Conservation (phyloP, 2,797 vertebrate species). For the Acanthurus leucopareius region DNA sequence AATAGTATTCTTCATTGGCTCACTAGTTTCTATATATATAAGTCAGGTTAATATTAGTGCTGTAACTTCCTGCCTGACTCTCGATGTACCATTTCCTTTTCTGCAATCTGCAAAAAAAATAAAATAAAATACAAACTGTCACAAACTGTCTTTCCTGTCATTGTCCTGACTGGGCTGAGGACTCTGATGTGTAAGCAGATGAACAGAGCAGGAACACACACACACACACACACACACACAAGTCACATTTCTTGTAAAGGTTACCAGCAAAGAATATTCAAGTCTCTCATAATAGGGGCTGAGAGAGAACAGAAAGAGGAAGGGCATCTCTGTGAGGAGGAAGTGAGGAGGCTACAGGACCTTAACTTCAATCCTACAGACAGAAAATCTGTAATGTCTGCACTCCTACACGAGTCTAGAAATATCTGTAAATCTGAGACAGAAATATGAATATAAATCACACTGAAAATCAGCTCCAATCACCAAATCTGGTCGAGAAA, state of each 20-base stretch:
- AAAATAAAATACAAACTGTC: slow-evolving; percentile 15
- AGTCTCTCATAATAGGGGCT: slow-evolving; percentile 15
- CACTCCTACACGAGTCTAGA: not conserved
- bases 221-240: not conserved
- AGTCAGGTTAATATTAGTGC: slow-evolving; percentile 66
- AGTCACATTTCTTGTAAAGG: too few relatives aligned
- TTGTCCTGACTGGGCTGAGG: slow-evolving; percentile 41
- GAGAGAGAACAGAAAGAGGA: slow-evolving; percentile 68
- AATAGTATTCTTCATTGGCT: slow-evolving; percentile 24
- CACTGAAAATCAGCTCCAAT: not conserved
- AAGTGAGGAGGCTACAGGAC: slow-evolving; percentile 56
- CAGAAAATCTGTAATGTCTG: slow-evolving; percentile 23
- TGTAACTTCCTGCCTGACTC: slow-evolving; percentile 72
- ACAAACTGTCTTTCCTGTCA: slow-evolving; percentile 69
- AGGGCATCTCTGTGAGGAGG: slow-evolving; percentile 59
- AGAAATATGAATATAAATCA: not conserved
- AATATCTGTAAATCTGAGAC: not conserved
- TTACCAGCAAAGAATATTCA: slow-evolving; percentile 9
- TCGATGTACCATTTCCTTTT: slow-evolving; percentile 62
- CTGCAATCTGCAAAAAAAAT: slow-evolving; percentile 48
- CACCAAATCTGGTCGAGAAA: not conserved
- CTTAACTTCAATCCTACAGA: slow-evolving; percentile 20
- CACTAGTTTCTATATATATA: slow-evolving; percentile 43
- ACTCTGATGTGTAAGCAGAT: too few relatives aligned
- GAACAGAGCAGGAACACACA: not conserved